A percentile compares a stretch with the other conserved stretches of the same genome.
These are phyloP conservation scores for Ruditapes philippinarum DNA, from an alignment of 1,140 invertebrate genomes.

Conservation along the genomic window DNA sequence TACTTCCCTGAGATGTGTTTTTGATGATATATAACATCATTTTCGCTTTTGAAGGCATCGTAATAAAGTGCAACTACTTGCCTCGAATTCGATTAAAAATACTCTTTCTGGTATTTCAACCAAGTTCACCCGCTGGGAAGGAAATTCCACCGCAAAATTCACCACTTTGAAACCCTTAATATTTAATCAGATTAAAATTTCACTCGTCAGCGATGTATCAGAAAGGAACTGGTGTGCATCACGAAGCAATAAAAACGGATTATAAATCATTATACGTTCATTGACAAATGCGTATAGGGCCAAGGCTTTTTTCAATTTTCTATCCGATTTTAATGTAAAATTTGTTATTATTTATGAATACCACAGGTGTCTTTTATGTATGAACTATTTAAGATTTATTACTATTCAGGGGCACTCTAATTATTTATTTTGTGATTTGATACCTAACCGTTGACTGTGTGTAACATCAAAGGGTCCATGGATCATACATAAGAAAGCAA, in stretches of 20 bases:
- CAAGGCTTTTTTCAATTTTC: neutral
- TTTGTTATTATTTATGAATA: constrained; percentile 6
- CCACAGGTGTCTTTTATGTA: neutral
- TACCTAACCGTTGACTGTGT: too few relatives aligned
- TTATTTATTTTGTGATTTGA: neutral
- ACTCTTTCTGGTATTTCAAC: neutral
- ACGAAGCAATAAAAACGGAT: neutral
- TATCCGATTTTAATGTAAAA: constrained; percentile 2
- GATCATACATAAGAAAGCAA: too few relatives aligned
- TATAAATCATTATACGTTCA: constrained; percentile 27
- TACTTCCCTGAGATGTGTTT: neutral
- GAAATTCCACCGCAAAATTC: constrained; percentile 17
- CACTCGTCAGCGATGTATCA: constrained; percentile 14
- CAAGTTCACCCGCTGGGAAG: neutral
- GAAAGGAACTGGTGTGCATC: neutral
- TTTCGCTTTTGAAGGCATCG: neutral
- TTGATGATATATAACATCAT: neutral
- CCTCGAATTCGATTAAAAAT: constrained; percentile 11
- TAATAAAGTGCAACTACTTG: neutral
- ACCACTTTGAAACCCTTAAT: neutral
- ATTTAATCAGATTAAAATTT: constrained; percentile 29
- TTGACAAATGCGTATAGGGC: constrained; percentile 13
- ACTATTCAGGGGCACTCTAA: neutral
- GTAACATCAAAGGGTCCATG: too few relatives aligned
- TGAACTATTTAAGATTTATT: neutral